Base-by-base conservation (phyloP, 2,888 invertebrate species). In the Lithosia quadra region DNA sequence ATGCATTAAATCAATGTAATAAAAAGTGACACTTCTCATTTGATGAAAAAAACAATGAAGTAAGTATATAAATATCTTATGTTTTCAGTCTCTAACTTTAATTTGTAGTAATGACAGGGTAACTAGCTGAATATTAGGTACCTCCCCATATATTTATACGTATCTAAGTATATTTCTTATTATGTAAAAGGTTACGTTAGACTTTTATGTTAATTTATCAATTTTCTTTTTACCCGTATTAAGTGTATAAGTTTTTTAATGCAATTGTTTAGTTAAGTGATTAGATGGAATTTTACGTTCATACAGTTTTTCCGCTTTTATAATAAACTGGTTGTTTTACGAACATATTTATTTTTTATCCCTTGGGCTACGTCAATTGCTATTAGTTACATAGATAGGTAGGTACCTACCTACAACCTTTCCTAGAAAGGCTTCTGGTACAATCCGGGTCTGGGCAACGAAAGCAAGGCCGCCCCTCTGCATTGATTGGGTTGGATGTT, bases 251-350 rank as follows among this genome's bases (percentile, higher is more conserved):
- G 55, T 63, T 63, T 63, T 63, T 22, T 63, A 56, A 56, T 63
- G 34, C 10, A 36, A 18, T 34, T 56, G 2, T 56, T 49, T 28
- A 49, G 49, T 56, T 53, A 56, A 34, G 63, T 53, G n/a, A 15
- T 34, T 56, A 63, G 56, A 34, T 24, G 36, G n/a, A 55, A 55
- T 63, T 63, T n/a, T 63, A 49, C n/a, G 49, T 62, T 49, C 49
- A 62, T 49, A n/a, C 49, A 13, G 49, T 49, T 62, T 62, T 58
- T 8, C 8, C 15, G 33, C 56, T 63, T 67, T 63, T 63, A 63
- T 63, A 63, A 21, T 63, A 67, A 63, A 63, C 24, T 57, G 5
- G 18, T 36, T 61, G 56, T 62, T 66, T 55, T 57, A 64, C 24
- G 13, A 57, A 39, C 7, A 4, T 49, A 1, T n/a, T 49, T 21